Evolutionary conservation across 1,140 invertebrate species (phyloP), one percentile per base, ranked within the genome.

Genomic region (Camponotus pennsylvanicus): DNA sequence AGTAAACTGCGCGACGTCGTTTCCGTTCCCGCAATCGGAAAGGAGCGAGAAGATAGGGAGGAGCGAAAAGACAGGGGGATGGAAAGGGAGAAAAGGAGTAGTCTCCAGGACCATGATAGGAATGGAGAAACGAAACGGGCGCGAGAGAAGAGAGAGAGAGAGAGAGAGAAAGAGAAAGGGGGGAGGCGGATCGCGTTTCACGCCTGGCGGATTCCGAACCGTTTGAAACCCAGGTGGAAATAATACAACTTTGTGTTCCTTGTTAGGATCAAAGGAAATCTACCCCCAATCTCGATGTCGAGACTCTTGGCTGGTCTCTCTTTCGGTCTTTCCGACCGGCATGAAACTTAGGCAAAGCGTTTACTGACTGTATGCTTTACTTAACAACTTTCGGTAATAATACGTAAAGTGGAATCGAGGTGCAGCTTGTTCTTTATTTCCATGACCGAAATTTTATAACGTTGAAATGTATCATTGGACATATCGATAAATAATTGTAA

Each of bases 181-280:
- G 92, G 88, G 83, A 85, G 71, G 37, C 89, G 92, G 87, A 86
- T 90, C 89, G 88, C 88, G 87, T 94, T 94, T 94, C 92, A 94
- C 93, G 93, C 93, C 93, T 93, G 92, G 88, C 91, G 88, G 91
- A 89, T 92, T 92, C 76, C 89, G 89, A 93, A 93, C 91, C 91
- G 92, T 94, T 94, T 93, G 93, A 93, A 94, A 93, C 87, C 90
- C 92, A 90, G 90, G 93, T 94, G 93, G 92, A 94, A 94, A 94
- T 94, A 94, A 94, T 94, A 94, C 93, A 94, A 94, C 93, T 94
- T 94, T 94, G 92, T 93, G 93, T 94, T 93, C 93, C 93, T 93
- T 93, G 91, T 92, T 87, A 78, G 86, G 92, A 94, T 94, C 93
- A 94, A 94, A 94, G 93, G 90, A 90, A 93, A 89, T 89, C 88